Evolutionary conservation across 1,140 invertebrate species (phyloP).

Genomic region (Coboldia fuscipes): DNA sequence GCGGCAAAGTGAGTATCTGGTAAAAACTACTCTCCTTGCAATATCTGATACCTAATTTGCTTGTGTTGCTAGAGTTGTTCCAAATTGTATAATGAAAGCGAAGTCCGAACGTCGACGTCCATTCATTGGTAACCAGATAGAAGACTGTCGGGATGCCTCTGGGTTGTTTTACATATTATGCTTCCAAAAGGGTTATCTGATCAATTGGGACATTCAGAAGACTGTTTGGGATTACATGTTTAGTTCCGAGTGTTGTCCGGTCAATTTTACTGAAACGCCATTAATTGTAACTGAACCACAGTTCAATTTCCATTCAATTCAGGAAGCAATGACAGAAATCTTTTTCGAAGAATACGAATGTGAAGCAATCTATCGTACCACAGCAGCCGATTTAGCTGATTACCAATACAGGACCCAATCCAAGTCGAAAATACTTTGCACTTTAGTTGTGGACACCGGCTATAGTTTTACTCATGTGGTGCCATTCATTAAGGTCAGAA

Average conservation of each 20-base stretch:
- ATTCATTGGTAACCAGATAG: conserved; percentile 84
- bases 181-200: conserved; percentile 86
- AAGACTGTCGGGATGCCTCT: conserved; percentile 90
- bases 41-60: too few species aligned
- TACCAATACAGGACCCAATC: conserved; percentile 31
- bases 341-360: conserved; percentile 97
- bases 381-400: conserved; percentile 45
- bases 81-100: conserved; percentile 96
- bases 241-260: conserved; percentile 65
- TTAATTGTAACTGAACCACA: conserved; percentile 86
- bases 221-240: conserved; percentile 93
- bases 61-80: conserved; percentile 58
- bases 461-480: conserved; percentile 92
- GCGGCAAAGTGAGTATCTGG: too few species aligned
- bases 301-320: conserved; percentile 82
- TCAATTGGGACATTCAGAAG: conserved; percentile 92
- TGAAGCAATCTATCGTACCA: conserved; percentile 58
- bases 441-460: conserved; percentile 78
- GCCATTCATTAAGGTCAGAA: conserved; percentile 86
- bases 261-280: conserved; percentile 52
- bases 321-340: conserved; percentile 86
- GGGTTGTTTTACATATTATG: conserved; percentile 85
- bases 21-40: too few species aligned
- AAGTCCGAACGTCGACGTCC: conserved; percentile 83
- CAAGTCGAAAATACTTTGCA: conserved; percentile 33